Percentiles rank a stretch among this genome's conserved stretches.
Conservation (phyloP, 2,888 invertebrate species). For the Pyralis farinalis region DNA sequence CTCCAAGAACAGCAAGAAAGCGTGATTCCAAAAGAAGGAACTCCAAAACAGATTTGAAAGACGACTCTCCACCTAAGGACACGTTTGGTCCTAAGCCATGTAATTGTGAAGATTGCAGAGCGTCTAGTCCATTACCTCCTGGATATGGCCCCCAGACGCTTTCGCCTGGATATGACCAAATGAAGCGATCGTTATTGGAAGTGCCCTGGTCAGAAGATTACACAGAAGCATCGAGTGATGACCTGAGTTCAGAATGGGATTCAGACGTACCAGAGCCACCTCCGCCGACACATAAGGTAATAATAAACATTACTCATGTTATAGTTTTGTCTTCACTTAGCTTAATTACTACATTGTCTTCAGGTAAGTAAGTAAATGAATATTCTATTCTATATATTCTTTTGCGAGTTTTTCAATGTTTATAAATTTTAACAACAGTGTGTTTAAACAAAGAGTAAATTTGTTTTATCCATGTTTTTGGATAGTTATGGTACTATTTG, state of each 20-base stretch:
- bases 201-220: constrained; percentile 90
- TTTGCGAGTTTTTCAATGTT: too few species aligned
- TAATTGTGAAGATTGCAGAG: constrained; percentile 71
- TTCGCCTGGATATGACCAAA: constrained; percentile 88
- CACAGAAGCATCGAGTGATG: constrained; percentile 94
- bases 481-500: too few species aligned
- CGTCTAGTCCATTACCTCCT: constrained; percentile 75
- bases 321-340: neutral
- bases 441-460: too few species aligned
- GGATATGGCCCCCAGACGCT: constrained; percentile 68
- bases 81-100: constrained; percentile 61
- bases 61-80: constrained; percentile 47
- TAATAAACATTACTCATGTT: constrained; percentile 22
- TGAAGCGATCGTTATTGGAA: constrained; percentile 87
- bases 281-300: constrained; percentile 64
- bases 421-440: too few species aligned
- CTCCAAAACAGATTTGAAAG: constrained; percentile 51
- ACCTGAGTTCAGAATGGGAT: constrained; percentile 95
- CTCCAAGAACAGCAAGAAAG: constrained; percentile 68
- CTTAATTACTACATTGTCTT: too few species aligned
- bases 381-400: too few species aligned
- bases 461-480: too few species aligned
- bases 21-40: constrained; percentile 58
- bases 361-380: too few species aligned
- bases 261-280: constrained; percentile 86